phyloP scores from a whole-genome alignment of 2,888 invertebrate genomes.

The Ophion slaviceki region DNA sequence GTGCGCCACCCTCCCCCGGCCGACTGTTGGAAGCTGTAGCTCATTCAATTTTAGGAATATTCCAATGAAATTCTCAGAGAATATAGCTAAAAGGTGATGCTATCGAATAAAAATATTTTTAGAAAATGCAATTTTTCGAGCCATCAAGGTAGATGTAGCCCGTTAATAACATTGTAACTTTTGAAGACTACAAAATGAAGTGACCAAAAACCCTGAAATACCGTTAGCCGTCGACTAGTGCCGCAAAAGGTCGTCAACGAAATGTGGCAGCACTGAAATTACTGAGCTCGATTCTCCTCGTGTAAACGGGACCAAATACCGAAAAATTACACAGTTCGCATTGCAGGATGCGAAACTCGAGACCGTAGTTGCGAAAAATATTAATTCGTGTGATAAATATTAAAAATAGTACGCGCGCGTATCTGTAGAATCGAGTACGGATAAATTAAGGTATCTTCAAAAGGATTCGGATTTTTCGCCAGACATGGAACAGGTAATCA shows the following conservation, averaged over 20 bases:
- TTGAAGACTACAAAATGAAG: neutral
- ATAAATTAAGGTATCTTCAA: neutral
- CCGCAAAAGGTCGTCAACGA: neutral
- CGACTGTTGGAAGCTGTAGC: too few species aligned
- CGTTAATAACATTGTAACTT: neutral
- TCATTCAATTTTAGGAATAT: too few species aligned
- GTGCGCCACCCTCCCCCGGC: too few species aligned
- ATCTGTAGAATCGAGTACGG: neutral
- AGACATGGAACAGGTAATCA: slow-evolving; percentile 40
- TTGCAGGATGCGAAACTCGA: neutral
- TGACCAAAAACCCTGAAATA: neutral
- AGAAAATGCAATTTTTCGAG: too few species aligned
- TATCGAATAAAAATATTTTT: too few species aligned
- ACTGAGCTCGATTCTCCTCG: neutral
- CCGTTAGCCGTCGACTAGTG: neutral
- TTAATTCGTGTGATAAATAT: neutral
- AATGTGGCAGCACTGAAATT: neutral
- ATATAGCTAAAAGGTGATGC: too few species aligned
- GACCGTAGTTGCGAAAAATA: neutral
- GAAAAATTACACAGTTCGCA: neutral
- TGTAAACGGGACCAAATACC: neutral
- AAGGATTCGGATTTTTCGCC: neutral
- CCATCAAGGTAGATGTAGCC: neutral
- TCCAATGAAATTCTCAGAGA: too few species aligned
- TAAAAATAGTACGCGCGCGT: neutral